Evolutionary conservation across 2,888 invertebrate genomes (phyloP).

Genomic region (Pomacea canaliculata): DNA sequence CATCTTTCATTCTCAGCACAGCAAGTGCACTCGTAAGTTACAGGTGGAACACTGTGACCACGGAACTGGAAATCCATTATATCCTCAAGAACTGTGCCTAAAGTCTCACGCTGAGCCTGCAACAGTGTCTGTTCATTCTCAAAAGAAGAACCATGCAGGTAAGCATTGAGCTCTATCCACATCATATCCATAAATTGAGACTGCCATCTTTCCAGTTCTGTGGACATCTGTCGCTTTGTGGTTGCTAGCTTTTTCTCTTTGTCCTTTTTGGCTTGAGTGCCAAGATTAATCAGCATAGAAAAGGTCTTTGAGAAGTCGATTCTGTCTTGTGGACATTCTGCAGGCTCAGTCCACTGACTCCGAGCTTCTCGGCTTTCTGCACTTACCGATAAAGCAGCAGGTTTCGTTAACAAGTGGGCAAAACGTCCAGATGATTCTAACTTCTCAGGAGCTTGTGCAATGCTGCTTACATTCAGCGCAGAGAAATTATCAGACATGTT

Average conservation of each 20-base stretch:
- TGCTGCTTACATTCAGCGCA: conserved; percentile 24
- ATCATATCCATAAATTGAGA: conserved; percentile 89
- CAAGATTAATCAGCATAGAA: conserved; percentile 81
- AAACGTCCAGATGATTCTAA: conserved; percentile 53
- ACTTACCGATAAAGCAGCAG: conserved; percentile 18
- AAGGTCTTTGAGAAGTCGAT: conserved; percentile 74
- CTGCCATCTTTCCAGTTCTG: conserved; percentile 89
- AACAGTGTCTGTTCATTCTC: conserved; percentile 84
- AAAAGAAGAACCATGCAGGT: conserved; percentile 73
- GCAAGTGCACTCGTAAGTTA: conserved; percentile 17
- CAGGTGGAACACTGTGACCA: not conserved
- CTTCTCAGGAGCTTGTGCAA: conserved; percentile 42
- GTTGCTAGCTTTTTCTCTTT: conserved; percentile 53
- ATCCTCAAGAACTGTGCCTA: conserved; percentile 80
- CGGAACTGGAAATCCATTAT: conserved; percentile 78
- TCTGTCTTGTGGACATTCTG: conserved; percentile 57
- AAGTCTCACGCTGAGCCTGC: conserved; percentile 80
- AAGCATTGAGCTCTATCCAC: conserved; percentile 91
- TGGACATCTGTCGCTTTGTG: conserved; percentile 73
- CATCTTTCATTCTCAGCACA: not conserved
- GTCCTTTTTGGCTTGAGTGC: conserved; percentile 67
- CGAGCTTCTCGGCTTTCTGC: conserved; percentile 26
- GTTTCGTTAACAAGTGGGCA: conserved; percentile 28
- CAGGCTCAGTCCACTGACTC: conserved; percentile 31
- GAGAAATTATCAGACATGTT: conserved; percentile 44